Evolutionary conservation across 1,140 invertebrate genomes (phyloP).

Genomic region (Microplitis demolitor): DNA sequence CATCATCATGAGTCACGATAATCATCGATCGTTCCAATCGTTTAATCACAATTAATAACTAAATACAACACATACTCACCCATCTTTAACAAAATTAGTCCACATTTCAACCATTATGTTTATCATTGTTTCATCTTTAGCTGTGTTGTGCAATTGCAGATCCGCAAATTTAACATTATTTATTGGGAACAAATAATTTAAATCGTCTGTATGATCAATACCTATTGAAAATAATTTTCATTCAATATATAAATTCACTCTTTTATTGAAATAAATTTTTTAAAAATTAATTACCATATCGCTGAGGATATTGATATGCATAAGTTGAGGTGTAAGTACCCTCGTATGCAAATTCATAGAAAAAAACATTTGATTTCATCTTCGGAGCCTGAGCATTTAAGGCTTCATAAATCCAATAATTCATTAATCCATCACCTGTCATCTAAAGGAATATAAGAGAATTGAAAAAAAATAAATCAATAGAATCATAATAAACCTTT

Average conservation of each 20-base stretch:
- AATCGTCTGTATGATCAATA: conserved; percentile 58
- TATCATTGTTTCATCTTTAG: conserved; percentile 49
- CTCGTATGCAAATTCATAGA: conserved; percentile 45
- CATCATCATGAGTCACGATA: not conserved
- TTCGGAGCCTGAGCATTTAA: conserved; percentile 29
- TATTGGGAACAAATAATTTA: conserved; percentile 58
- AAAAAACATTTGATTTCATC: conserved; percentile 43
- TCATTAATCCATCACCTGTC: conserved; percentile 27
- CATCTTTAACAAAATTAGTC: conserved; percentile 55
- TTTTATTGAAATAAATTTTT: conserved; percentile 3
- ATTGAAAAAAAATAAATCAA: not conserved
- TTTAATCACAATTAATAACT: not conserved
- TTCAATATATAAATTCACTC: not conserved
- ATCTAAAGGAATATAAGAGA: conserved; percentile 32
- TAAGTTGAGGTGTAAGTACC: conserved; percentile 43
- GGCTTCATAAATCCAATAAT: conserved; percentile 37
- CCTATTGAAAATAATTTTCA: conserved; percentile 43
- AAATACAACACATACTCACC: conserved; percentile 42
- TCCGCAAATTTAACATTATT: conserved; percentile 31
- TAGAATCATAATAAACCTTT: not conserved
- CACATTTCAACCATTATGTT: conserved; percentile 58
- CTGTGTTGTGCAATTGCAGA: conserved; percentile 39
- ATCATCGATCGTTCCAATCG: no score
- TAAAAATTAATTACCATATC: conserved; percentile 39
- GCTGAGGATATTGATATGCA: conserved; percentile 1